These are phyloP conservation scores for Onychostruthus taczanowskii DNA, from an alignment of 2,113 vertebrate species.

Conservation along the genomic window DNA sequence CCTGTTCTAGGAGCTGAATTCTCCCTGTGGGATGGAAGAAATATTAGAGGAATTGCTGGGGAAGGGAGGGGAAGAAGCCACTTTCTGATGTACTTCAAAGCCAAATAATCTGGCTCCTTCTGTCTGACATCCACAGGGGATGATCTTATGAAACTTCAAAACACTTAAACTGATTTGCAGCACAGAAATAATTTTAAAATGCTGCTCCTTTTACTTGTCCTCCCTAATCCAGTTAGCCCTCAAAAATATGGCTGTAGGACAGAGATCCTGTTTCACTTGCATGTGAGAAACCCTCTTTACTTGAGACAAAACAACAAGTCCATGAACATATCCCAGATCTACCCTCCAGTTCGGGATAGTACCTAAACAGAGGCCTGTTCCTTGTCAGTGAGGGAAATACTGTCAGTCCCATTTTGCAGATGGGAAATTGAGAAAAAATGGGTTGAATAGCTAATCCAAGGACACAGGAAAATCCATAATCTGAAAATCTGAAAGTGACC, in stretches of 20 bases:
- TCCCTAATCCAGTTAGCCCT: neutral
- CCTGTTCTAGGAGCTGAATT: neutral
- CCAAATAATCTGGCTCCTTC: neutral
- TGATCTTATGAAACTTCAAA: neutral
- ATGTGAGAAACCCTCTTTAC: neutral
- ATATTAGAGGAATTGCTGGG: neutral
- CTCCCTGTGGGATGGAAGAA: neutral
- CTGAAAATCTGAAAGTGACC: neutral
- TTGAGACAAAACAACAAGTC: neutral
- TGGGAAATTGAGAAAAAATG: neutral
- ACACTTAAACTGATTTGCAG: neutral
- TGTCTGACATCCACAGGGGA: neutral
- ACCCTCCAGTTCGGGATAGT: neutral
- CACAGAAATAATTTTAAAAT: neutral
- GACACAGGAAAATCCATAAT: neutral
- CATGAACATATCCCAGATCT: neutral
- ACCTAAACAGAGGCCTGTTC: neutral
- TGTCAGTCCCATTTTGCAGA: neutral
- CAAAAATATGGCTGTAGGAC: neutral
- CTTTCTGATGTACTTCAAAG: slow-evolving; percentile 21
- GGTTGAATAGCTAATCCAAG: neutral
- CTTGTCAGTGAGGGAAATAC: neutral
- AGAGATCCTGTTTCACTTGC: neutral
- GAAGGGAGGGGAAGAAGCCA: neutral
- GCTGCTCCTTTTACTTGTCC: neutral